Evolutionary conservation across 1,140 invertebrate species (phyloP).

Genomic region (Diabrotica virgifera): DNA sequence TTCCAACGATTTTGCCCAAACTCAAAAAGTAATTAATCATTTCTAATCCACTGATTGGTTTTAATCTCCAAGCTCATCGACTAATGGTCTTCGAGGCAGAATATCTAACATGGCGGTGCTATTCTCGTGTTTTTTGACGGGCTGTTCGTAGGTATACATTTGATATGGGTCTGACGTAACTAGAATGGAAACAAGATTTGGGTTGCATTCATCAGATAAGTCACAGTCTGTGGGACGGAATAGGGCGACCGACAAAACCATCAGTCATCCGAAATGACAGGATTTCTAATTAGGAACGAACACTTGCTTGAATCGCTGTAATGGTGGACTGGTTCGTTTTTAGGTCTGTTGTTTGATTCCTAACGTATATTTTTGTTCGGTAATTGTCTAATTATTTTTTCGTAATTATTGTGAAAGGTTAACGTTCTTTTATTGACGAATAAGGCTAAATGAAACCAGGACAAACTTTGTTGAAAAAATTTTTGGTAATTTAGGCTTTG

Average conservation of each 20-base stretch:
- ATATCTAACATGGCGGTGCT: conserved; percentile 13
- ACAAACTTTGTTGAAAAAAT: too few species aligned
- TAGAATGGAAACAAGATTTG: conserved; percentile 26
- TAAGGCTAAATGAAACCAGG: too few species aligned
- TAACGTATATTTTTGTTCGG: conserved; percentile 2
- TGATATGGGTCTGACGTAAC: conserved; percentile 38
- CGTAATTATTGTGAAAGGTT: too few species aligned
- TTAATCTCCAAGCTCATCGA: background rate
- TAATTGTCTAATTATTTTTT: too few species aligned
- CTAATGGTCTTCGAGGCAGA: conserved; percentile 4
- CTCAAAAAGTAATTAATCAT: too few species aligned
- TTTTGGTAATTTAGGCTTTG: too few species aligned
- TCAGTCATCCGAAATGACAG: conserved; percentile 30
- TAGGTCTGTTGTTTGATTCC: background rate
- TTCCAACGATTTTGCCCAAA: too few species aligned
- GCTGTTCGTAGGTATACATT: conserved; percentile 29
- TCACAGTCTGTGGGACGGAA: conserved; percentile 32
- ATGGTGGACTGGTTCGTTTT: conserved; percentile 16
- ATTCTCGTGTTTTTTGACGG: conserved; percentile 34
- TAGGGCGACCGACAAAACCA: conserved; percentile 25
- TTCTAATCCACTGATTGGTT: too few species aligned
- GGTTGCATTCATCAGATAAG: conserved; percentile 24
- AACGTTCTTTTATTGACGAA: too few species aligned
- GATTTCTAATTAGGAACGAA: conserved; percentile 32
- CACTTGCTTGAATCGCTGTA: conserved; percentile 14